Evolutionary conservation across 2,113 vertebrate genomes (phyloP).

Genomic region (Alouatta palliata): DNA sequence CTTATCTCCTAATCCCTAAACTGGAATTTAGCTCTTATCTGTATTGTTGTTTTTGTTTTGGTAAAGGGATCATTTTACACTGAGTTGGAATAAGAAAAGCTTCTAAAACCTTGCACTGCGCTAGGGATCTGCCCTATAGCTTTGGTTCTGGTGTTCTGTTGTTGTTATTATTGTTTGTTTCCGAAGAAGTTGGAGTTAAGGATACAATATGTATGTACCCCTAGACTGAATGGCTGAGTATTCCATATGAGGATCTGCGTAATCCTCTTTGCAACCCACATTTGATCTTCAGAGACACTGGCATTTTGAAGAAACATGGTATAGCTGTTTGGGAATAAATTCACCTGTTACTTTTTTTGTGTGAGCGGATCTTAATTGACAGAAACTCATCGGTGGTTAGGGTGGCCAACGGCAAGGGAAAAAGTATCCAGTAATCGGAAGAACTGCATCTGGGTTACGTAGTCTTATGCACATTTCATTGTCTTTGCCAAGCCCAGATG

Average conservation of each 20-base stretch:
- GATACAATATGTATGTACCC: neutral
- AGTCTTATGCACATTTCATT: neutral
- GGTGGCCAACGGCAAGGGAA: neutral
- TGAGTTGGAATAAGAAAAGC: neutral
- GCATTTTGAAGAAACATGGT: neutral
- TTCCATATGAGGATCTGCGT: neutral
- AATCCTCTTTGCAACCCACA: neutral
- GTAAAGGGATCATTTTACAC: neutral
- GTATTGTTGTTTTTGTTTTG: neutral
- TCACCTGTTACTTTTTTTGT: neutral
- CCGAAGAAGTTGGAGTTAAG: neutral
- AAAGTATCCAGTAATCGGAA: neutral
- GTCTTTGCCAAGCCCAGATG: neutral
- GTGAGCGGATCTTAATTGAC: neutral
- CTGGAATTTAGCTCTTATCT: neutral
- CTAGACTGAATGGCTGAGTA: neutral
- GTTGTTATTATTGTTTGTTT: neutral
- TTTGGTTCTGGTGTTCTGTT: neutral
- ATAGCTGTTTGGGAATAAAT: constrained; percentile 41
- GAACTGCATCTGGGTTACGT: neutral
- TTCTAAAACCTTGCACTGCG: neutral
- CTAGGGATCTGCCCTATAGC: neutral
- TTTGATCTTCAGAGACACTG: neutral
- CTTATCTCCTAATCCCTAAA: neutral
- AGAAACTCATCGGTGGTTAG: neutral